Base-by-base conservation (phyloP, 2,113 vertebrate genomes). In the Microtus pennsylvanicus region DNA sequence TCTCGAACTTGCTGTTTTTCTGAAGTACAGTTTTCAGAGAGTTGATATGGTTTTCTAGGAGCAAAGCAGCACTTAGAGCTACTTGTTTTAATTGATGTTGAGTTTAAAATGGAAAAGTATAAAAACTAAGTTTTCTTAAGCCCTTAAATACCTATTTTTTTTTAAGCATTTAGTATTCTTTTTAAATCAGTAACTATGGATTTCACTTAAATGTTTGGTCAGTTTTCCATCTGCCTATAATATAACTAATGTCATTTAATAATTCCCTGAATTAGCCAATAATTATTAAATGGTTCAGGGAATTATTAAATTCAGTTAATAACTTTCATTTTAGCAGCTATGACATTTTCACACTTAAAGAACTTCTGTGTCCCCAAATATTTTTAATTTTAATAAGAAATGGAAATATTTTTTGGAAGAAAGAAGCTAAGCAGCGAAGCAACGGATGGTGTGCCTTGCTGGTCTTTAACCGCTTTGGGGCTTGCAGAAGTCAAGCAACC, bases 141-240 rank as follows among this genome's bases (percentile, higher is more conserved):
- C 11, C 17, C 82, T 90, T 95, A 76, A 58, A 47, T 87, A 16
- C 24, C 47, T 12, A 52, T 78, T 92, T 74, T 52, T 80, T 78
- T 63, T 42, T 42, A 5, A 52, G 87, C 78, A 55, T 21, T 35
- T 93, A 74, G 24, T 16, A 47, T 38, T 90, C 74, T 95, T 82
- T 85, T 13, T 78, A 75, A 72, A 89, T 69, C 50, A 28, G n/a
- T 67, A 76, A 72, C 11, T 12, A 63, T 80, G 22, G 3, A 77
- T 91, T 78, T 94, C 11, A 91, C 38, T 91, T 72, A 90, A 74
- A 75, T 75, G 35, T 82, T 94, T 87, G 19, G 55, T 95, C 74
- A 47, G 5, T 26, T 94, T 88, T 69, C n/a, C 91, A 55, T 50
- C 72, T 92, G 52, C 7, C 92, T 35, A 14, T 89, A 93, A 93